Evolutionary conservation across 92 coral and sea anemone species (phyloP), one percentile per base, ranked within the genome.

Genomic region (Epizoanthus stellaris): DNA sequence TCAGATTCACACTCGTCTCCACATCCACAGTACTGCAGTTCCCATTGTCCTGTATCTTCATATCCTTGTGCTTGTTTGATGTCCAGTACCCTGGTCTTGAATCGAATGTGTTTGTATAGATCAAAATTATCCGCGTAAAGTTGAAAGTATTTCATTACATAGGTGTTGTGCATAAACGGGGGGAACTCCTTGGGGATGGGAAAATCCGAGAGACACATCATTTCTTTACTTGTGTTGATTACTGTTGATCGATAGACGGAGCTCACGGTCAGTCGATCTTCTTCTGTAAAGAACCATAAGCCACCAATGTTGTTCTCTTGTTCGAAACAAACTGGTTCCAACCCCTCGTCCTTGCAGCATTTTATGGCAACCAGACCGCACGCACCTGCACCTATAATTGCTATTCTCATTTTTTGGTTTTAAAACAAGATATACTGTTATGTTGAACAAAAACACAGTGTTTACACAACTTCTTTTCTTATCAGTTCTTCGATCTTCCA

Each of bases 171-270:
- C 97, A 93, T 89, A 52, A 20, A 95, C 0, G 95, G 97, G 0
- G 98, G 94, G 63, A 85, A 95, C 3, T 93, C 95, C 73, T 95
- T 95, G 30, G 98, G 98, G 59, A 95, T 95, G 17, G 97, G 97
- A 42, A 95, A 95, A 88, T 95, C 98, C 38, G 95, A 91, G 79
- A 87, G 93, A 70, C 97, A 91, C 98, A 90, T 91, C 98, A 95
- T 93, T 62, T 91, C 98, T 59, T 95, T 93, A 90, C 97, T 93
- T 42, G 97, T 95, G 91, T 95, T 95, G 61, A 93, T 95, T 15
- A 93, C 94, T 3, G 94, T 93, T 3, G 98, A 93, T 45, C 93
- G 94, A 87, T 93, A 95, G 15, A 95, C 98, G 0, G 97, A 93
- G 69, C 98, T 88, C 40, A 42, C 75, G 4, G 70, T 77, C 81